Evolutionary conservation across 1,140 invertebrate species (phyloP), one percentile per base, ranked within the genome.

Genomic region (Araneus ventricosus): DNA sequence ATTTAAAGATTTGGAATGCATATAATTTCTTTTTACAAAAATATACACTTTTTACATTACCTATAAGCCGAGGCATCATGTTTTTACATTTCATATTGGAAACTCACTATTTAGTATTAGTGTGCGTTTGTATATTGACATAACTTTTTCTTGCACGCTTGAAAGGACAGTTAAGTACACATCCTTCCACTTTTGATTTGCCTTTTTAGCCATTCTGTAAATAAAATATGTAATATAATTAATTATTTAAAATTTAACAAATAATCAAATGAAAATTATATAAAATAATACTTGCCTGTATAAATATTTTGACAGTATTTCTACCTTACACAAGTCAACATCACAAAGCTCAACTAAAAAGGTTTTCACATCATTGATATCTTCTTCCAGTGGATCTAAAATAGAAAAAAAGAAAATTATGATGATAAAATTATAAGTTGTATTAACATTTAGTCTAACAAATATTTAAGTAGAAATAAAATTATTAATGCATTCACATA

Each of bases 381-480:
- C 92, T 63, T 93, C 92, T 24, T 93, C 86, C 7, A 93, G 67
- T 4, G 87, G 86, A 34, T 30, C 92, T 93, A 67, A 41, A 85
- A 52, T 45, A 45, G 8, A 45, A 45, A 2, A 52, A 52, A n/a
- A n/a, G n/a, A n/a, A 52, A 52, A 52, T 2, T 52, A 52, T 52
- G 2, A 1, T 14, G 17, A 1, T 52, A 52, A 52, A 52, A 52
- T 52, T 14, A 52, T 52, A 52, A 14, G 14, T 2, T 52, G 17
- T 4, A 52, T 52, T 14, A 52, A 14, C 10, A 14, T 52, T 52
- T 14, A 17, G 10, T 52, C 17, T 14, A 52, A 52, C 17, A 52
- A 52, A 52, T n/a, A 14, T 17, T 17, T 14, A 52, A 52, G 45
- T 4, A 45, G 7, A 52, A 52, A 52, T 2, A 14, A 52, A 52